A percentile compares a stretch with the other conserved stretches of the same genome.
These are phyloP conservation scores for Allolobophora icterica DNA, from an alignment of 2,888 invertebrate species.

Conservation along the genomic window DNA sequence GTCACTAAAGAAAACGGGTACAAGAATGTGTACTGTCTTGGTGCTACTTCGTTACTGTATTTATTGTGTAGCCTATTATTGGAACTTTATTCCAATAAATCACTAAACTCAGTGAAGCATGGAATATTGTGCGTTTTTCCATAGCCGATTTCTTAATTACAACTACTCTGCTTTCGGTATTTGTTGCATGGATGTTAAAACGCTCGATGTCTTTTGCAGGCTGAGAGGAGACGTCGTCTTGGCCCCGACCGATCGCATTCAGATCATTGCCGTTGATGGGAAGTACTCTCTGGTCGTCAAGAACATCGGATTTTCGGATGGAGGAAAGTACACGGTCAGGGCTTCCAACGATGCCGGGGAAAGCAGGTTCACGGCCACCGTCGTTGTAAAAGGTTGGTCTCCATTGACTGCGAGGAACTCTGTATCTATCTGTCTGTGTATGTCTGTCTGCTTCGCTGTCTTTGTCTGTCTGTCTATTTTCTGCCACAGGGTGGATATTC, in stretches of 20 bases:
- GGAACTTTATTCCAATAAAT: too few species aligned
- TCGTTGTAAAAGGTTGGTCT: background rate
- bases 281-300: background rate
- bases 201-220: background rate
- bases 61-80: too few species aligned
- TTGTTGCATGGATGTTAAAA: background rate
- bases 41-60: too few species aligned
- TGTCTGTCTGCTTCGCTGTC: too few species aligned
- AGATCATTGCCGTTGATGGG: background rate
- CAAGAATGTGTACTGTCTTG: too few species aligned
- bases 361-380: background rate
- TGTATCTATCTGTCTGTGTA: background rate
- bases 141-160: too few species aligned
- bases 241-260: background rate
- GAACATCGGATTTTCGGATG: conserved; percentile 1
- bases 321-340: conserved; percentile 21
- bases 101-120: too few species aligned
- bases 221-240: conserved; percentile 20
- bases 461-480: background rate
- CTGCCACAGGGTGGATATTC: too few species aligned
- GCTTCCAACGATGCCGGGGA: conserved; percentile 22
- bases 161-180: too few species aligned
- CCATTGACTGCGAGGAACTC: background rate
- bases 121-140: too few species aligned
- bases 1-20: too few species aligned